Conservation (phyloP, 2,113 vertebrate genomes). For the Mastomys coucha region DNA sequence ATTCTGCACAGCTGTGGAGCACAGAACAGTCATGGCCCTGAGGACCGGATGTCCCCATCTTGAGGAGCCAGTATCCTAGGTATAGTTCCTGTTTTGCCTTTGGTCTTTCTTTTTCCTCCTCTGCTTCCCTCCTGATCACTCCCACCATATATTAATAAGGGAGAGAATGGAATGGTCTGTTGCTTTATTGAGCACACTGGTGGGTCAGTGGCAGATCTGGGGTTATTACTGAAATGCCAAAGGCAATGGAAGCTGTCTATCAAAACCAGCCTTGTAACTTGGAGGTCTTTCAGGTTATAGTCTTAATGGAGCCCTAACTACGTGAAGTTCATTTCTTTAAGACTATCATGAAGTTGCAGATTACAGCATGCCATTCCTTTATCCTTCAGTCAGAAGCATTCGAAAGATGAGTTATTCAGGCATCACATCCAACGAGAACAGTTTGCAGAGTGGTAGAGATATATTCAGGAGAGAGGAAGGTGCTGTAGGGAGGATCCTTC, state of each 20-base stretch:
- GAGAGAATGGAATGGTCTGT: background rate
- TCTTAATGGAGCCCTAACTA: constrained; percentile 64
- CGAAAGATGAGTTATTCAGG: constrained; percentile 67
- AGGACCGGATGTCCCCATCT: background rate
- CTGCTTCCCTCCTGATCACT: fast-evolving
- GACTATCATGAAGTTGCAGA: constrained; percentile 58
- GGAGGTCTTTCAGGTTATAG: constrained; percentile 55
- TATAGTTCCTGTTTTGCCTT: background rate
- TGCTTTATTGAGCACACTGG: background rate
- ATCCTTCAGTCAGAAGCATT: constrained; percentile 71
- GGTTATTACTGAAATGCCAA: constrained; percentile 68
- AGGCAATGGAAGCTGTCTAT: constrained; percentile 54
- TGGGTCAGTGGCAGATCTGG: background rate
- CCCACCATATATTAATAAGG: constrained; percentile 33
- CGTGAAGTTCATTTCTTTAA: constrained; percentile 46
- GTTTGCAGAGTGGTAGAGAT: background rate
- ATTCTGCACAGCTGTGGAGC: background rate
- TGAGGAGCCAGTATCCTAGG: background rate
- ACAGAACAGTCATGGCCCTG: background rate
- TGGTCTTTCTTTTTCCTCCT: background rate
- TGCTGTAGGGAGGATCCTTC: constrained; percentile 4
- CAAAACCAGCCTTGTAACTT: constrained; percentile 39
- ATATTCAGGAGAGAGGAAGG: background rate
- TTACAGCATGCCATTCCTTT: constrained; percentile 54
- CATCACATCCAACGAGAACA: constrained; percentile 15